Conservation (phyloP, 1,140 invertebrate species). For the Anastrepha ludens region DNA sequence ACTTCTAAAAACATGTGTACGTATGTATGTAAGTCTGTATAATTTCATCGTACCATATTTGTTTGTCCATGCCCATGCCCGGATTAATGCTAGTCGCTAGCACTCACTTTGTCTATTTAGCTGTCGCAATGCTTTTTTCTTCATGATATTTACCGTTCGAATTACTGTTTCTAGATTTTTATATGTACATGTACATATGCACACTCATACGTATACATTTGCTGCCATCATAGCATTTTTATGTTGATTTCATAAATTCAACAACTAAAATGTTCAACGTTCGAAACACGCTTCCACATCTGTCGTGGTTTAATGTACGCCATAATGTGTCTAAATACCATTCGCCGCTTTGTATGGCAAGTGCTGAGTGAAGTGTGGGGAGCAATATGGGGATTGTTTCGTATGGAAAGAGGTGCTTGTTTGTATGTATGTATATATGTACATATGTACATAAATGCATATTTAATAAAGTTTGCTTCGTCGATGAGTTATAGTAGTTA, state of each 20-base stretch:
- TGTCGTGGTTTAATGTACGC: constrained; percentile 22
- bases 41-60: constrained; percentile 12
- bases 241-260: constrained; percentile 52
- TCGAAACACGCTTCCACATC: constrained; percentile 16
- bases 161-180: constrained; percentile 32
- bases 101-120: constrained; percentile 31
- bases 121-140: not conserved
- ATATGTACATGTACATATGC: no score
- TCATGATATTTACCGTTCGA: constrained; percentile 38
- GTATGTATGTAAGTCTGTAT: not conserved
- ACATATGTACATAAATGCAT: constrained; percentile 8
- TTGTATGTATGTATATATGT: not conserved
- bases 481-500: not conserved
- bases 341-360: constrained; percentile 20
- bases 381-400: not conserved
- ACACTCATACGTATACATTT: not conserved
- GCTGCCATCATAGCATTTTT: constrained; percentile 6
- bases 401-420: constrained; percentile 1
- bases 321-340: not conserved
- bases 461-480: not conserved
- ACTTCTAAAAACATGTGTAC: not conserved
- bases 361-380: not conserved
- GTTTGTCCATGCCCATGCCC: not conserved
- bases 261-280: constrained; percentile 25
- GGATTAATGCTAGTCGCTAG: constrained; percentile 38